Conservation (phyloP, 2,113 vertebrate genomes). For the Labeo rohita region DNA sequence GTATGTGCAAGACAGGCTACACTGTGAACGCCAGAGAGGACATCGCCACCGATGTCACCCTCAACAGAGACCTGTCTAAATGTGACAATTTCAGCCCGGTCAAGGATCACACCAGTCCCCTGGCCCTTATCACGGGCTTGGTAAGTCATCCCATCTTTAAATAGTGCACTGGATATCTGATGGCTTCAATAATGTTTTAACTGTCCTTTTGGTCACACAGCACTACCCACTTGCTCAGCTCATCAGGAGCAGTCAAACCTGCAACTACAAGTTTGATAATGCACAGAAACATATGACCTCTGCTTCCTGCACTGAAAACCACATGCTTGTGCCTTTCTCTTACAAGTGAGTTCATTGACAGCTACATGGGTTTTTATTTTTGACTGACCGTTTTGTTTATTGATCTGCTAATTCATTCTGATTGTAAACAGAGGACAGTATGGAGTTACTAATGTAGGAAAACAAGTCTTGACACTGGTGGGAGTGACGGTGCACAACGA, state of each 20-base stretch:
- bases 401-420: background rate
- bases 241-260: slow-evolving; percentile 86
- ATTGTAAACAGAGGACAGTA: slow-evolving; percentile 76
- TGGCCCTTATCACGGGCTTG: slow-evolving; percentile 87
- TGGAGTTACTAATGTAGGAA: slow-evolving; percentile 82
- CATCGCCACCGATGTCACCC: slow-evolving; percentile 80
- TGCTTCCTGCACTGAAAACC: slow-evolving; percentile 85
- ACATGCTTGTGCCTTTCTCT: slow-evolving; percentile 87
- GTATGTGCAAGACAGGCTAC: slow-evolving; percentile 83
- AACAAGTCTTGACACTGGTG: slow-evolving; percentile 84
- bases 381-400: background rate
- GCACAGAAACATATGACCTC: slow-evolving; percentile 83
- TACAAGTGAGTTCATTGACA: slow-evolving; percentile 77
- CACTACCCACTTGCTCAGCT: slow-evolving; percentile 78
- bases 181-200: background rate
- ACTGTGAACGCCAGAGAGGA: slow-evolving; percentile 76
- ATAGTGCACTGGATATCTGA: background rate
- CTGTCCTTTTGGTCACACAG: slow-evolving; percentile 68
- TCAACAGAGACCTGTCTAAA: slow-evolving; percentile 81
- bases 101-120: slow-evolving; percentile 82
- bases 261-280: slow-evolving; percentile 87
- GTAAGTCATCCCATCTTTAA: slow-evolving; percentile 68
- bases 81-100: slow-evolving; percentile 85
- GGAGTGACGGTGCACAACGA: slow-evolving; percentile 80
- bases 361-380: background rate